These are phyloP conservation scores for Coturnix japonica DNA, from an alignment of 2,113 vertebrate species.

Conservation along the genomic window DNA sequence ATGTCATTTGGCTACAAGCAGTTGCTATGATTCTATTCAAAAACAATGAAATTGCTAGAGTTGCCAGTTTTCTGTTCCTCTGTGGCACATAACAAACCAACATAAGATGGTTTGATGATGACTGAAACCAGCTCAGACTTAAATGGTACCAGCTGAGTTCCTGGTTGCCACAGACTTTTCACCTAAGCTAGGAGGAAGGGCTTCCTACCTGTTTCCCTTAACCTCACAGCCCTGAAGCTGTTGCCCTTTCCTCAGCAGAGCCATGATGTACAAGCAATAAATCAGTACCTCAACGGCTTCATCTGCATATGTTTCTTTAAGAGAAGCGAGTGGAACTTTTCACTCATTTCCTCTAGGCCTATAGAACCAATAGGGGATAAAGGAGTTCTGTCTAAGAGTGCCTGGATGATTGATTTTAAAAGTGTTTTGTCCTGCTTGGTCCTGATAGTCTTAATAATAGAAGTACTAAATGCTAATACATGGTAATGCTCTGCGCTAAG, in stretches of 20 bases:
- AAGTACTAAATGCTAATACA: neutral
- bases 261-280: fast-evolving
- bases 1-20: neutral
- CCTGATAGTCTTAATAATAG: neutral
- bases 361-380: neutral
- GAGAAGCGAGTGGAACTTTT: neutral
- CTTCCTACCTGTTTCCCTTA: neutral
- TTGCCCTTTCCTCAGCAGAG: too few species aligned
- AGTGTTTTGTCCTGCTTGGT: neutral
- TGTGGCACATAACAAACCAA: neutral
- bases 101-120: neutral
- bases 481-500: neutral
- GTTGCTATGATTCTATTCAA: neutral
- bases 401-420: neutral
- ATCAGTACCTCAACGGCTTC: neutral
- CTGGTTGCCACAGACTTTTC: neutral
- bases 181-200: neutral
- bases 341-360: neutral
- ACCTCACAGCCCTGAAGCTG: neutral
- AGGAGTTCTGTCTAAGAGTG: neutral
- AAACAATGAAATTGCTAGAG: neutral
- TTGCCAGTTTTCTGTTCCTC: neutral
- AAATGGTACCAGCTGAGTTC: neutral
- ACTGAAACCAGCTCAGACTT: fast-evolving
- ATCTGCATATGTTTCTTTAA: fast-evolving